Conservation (phyloP, 2,113 vertebrate species). For the Clinocottus analis region DNA sequence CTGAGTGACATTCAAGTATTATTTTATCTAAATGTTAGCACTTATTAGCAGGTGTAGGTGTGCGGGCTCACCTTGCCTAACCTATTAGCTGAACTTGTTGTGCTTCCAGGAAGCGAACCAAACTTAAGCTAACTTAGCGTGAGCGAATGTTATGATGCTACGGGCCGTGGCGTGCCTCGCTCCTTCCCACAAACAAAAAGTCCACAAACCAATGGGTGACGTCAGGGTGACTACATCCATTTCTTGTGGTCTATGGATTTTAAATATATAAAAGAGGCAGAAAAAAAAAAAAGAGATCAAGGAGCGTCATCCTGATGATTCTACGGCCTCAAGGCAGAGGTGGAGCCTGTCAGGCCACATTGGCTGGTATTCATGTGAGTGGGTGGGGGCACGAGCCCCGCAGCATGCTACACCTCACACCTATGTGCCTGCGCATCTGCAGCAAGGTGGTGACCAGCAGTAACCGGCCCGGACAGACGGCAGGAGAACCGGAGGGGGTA, state of each 20-base stretch:
- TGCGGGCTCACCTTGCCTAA: too few relatives aligned
- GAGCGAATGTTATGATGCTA: neutral
- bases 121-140: neutral
- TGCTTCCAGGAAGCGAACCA: neutral
- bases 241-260: too few relatives aligned
- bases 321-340: neutral
- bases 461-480: slow-evolving; percentile 19
- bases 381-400: slow-evolving; percentile 20
- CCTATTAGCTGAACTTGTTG: neutral
- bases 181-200: too few relatives aligned
- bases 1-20: too few relatives aligned
- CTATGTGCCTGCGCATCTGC: slow-evolving; percentile 13
- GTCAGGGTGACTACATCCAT: too few relatives aligned
- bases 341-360: slow-evolving; percentile 47
- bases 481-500: neutral
- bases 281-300: neutral
- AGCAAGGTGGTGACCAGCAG: slow-evolving; percentile 19
- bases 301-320: neutral
- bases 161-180: too few relatives aligned
- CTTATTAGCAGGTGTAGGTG: too few relatives aligned
- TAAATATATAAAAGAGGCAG: neutral
- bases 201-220: too few relatives aligned
- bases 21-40: too few relatives aligned
- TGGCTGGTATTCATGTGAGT: slow-evolving; percentile 57
- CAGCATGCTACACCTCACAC: slow-evolving; percentile 40